A percentile compares a stretch with the other conserved stretches of the same genome.
Conservation (phyloP, 1,140 invertebrate species). For the Acromyrmex charruanus region DNA sequence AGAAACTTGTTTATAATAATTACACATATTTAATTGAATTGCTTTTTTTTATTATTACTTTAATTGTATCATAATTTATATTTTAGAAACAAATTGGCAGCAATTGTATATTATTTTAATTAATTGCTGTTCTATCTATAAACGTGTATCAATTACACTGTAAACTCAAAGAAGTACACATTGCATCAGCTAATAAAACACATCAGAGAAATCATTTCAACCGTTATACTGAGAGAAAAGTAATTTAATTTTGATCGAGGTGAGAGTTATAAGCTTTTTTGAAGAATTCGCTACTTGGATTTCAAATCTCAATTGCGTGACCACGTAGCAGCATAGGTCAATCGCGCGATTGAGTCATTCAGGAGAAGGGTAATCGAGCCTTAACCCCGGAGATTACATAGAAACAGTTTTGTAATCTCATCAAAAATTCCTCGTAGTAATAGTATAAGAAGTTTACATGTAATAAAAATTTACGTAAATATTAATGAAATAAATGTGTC, state of each 20-base stretch:
- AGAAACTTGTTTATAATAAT: neutral
- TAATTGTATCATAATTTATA: neutral
- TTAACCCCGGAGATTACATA: constrained; percentile 50
- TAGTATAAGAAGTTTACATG: too few species aligned
- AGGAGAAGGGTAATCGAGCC: constrained; percentile 56
- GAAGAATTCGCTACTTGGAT: constrained; percentile 29
- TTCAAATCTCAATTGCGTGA: constrained; percentile 51
- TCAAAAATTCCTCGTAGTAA: neutral
- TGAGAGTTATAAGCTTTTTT: constrained; percentile 27
- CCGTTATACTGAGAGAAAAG: neutral
- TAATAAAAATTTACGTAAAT: neutral
- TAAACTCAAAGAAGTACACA: neutral
- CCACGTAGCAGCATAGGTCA: constrained; percentile 57
- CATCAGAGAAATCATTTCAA: neutral
- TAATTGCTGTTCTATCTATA: neutral
- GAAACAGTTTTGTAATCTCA: neutral
- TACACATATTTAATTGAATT: constrained; percentile 3
- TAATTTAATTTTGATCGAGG: constrained; percentile 23
- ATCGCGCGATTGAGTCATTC: constrained; percentile 53
- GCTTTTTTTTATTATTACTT: constrained; percentile 4
- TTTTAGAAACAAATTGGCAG: neutral
- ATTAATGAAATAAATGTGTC: neutral
- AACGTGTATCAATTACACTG: neutral
- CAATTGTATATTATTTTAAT: constrained; percentile 10
- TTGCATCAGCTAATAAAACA: neutral